Evolutionary conservation across 2,113 vertebrate species (phyloP).

Genomic region (Takifugu bimaculatus): DNA sequence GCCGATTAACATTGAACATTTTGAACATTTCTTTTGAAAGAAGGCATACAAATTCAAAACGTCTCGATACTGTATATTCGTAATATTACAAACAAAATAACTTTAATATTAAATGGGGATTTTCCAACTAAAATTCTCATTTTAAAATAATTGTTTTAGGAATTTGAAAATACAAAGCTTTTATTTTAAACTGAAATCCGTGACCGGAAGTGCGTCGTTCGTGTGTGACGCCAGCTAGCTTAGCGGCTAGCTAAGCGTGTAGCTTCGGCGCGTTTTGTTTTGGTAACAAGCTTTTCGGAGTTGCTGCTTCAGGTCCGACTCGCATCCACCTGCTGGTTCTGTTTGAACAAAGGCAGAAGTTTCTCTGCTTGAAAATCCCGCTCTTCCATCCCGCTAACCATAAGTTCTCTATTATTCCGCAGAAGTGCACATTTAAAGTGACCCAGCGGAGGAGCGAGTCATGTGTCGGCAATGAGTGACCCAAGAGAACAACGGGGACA

Average conservation of each 20-base stretch:
- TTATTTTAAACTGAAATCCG: constrained; percentile 41
- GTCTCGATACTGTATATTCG: no score
- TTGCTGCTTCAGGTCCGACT: constrained; percentile 23
- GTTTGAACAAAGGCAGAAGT: background rate
- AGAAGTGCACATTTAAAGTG: constrained; percentile 47
- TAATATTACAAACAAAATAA: no score
- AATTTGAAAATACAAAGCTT: background rate
- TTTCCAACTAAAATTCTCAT: no score
- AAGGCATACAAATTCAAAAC: no score
- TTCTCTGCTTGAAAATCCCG: background rate
- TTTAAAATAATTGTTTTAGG: no score
- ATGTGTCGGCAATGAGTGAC: constrained; percentile 61
- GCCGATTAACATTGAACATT: no score
- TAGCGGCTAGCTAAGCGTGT: constrained; percentile 18
- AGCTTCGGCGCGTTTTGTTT: constrained; percentile 33
- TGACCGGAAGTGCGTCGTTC: constrained; percentile 21
- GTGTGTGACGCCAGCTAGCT: constrained; percentile 11
- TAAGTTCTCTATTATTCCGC: constrained; percentile 32
- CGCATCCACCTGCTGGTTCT: background rate
- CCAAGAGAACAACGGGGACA: constrained; percentile 27
- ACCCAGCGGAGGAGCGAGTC: constrained; percentile 19
- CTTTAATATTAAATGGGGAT: no score
- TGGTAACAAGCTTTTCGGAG: constrained; percentile 21
- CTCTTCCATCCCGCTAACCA: constrained; percentile 9
- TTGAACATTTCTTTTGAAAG: no score